A percentile compares a stretch with the other conserved stretches of the same genome.
These are phyloP conservation scores for Nothura maculosa DNA, from an alignment of 2,797 vertebrate species.

Conservation along the genomic window DNA sequence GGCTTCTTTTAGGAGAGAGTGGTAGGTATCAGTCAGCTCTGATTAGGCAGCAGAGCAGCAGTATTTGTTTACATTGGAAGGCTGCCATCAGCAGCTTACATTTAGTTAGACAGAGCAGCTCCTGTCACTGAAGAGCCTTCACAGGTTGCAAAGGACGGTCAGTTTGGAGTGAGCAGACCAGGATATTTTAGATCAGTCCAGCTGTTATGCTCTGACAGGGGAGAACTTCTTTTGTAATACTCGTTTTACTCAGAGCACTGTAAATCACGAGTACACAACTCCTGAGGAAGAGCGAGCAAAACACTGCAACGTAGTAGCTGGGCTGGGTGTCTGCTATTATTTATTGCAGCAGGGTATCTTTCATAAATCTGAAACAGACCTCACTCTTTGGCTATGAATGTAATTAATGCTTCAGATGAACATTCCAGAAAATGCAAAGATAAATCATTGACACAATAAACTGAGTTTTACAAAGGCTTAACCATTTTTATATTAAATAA, in stretches of 20 bases:
- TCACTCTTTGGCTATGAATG: constrained; percentile 2
- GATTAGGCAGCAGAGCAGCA: not conserved
- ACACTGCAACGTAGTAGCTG: not conserved
- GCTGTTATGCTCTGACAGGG: not conserved
- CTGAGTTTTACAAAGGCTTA: not conserved
- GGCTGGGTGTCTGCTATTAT: not conserved
- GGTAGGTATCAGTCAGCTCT: not conserved
- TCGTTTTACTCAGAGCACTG: not conserved
- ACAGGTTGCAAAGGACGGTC: not conserved
- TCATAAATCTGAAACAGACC: constrained; percentile 11
- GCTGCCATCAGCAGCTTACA: not conserved
- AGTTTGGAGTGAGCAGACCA: not conserved
- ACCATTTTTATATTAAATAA: not conserved
- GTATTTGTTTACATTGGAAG: constrained; percentile 34
- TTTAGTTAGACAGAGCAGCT: constrained; percentile 59
- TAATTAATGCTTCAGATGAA: constrained; percentile 32
- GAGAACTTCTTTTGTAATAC: not conserved
- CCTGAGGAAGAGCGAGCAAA: not conserved
- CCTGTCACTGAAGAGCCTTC: constrained; percentile 12
- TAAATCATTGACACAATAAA: constrained; percentile 8
- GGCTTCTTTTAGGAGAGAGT: not conserved
- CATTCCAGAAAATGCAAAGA: constrained; percentile 25
- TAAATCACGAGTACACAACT: not conserved
- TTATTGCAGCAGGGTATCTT: constrained; percentile 6
- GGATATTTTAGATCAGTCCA: not conserved